Evolutionary conservation across 1,140 invertebrate species (phyloP).

Genomic region (Habropoda laboriosa): DNA sequence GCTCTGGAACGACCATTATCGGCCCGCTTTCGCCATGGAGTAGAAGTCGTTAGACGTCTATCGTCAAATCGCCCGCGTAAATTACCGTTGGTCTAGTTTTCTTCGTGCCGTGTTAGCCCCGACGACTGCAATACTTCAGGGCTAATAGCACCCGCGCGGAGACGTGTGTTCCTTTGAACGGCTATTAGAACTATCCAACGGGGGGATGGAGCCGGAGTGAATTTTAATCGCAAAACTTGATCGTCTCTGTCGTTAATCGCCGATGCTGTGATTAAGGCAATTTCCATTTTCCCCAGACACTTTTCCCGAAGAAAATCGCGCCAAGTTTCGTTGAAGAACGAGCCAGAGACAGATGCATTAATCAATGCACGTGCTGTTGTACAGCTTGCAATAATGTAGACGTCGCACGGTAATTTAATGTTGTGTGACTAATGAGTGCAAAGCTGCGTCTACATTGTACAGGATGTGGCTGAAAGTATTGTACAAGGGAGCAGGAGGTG

Average conservation of each 20-base stretch:
- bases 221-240: neutral
- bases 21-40: constrained; percentile 47
- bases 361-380: neutral
- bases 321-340: neutral
- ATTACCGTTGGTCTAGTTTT: constrained; percentile 56
- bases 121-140: constrained; percentile 34
- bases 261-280: neutral
- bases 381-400: neutral
- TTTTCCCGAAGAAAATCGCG: neutral
- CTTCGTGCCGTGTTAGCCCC: constrained; percentile 40
- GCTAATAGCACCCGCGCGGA: neutral
- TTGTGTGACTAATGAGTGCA: neutral
- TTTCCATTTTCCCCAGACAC: neutral
- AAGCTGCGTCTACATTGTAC: neutral
- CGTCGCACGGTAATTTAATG: neutral
- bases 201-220: too few species aligned
- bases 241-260: neutral
- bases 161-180: constrained; percentile 1
- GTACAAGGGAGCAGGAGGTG: too few species aligned
- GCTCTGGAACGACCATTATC: constrained; percentile 58
- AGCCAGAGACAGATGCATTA: neutral
- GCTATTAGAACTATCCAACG: neutral
- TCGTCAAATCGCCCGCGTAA: constrained; percentile 54
- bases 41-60: constrained; percentile 63
- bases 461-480: too few species aligned